Base-by-base conservation (phyloP, 2,888 invertebrate genomes). In the Caenorhabditis doughertyi region DNA sequence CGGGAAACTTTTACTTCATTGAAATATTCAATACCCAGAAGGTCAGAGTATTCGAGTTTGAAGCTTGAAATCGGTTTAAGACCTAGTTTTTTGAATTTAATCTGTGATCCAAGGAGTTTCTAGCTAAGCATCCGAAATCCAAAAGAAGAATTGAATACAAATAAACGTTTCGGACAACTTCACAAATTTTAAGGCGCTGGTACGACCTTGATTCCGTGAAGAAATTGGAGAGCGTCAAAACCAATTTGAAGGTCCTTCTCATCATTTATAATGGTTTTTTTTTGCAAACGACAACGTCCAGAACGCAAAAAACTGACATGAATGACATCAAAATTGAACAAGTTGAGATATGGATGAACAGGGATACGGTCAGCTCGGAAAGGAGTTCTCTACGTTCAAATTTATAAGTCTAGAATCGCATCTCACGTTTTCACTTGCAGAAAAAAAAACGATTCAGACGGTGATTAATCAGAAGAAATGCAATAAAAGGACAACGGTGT, bases 211-310 rank as follows among this genome's bases (percentile, higher is more conserved):
- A 65, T 51, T 65, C 35, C 32, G 51, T 49, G 51, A 65, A 49
- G 64, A 49, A 47, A 65, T 65, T 65, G 64, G 47, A 11, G 39
- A 49, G 47, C 64, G 49, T 49, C 64, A 64, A 71, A 49, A 58
- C 60, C 47, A 72, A 72, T 72, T 70, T 70, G 70, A 70, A 70
- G 70, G 70, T 70, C 56, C 70, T 70, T 56, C 68, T 56, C 68
- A 65, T 65, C 65, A 51, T 47, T 65, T 65, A 65, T 65, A 65
- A 65, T 65, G 35, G 65, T 49, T 65, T 65, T 65, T 65, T 65
- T 27, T 51, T 13, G 9, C 16, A 47, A 64, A 29, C 27, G 47
- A 49, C 47, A 29, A 44, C 27, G 44, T 44, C 27, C 42, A 27
- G 44, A 44, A 9, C 21, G 35, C 16, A 25, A 62, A 39, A 29